Conservation (phyloP, 2,888 invertebrate species). For the Nycteola revayana region DNA sequence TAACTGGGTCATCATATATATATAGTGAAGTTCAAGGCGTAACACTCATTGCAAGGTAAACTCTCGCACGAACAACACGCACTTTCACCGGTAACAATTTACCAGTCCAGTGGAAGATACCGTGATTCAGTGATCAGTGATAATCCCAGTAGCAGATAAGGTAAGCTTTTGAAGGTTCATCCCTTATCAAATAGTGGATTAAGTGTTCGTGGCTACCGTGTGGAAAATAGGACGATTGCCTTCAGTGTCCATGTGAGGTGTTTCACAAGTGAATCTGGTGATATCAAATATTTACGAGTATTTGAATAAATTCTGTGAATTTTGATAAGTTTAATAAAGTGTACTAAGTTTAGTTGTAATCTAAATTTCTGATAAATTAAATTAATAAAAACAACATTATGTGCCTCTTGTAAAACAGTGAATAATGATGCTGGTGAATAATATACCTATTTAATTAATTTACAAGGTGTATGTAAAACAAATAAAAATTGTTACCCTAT, state of each 20-base stretch:
- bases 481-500: no score
- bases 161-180: conserved; percentile 52
- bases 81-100: conserved; percentile 71
- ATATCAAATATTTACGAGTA: conserved; percentile 27
- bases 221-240: conserved; percentile 38
- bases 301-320: not conserved
- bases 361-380: conserved; percentile 20
- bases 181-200: conserved; percentile 37
- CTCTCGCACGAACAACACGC: conserved; percentile 72
- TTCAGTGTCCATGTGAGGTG: conserved; percentile 39
- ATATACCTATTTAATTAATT: no score
- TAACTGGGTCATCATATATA: conserved; percentile 92
- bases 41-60: conserved; percentile 82
- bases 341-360: conserved; percentile 4
- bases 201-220: conserved; percentile 34
- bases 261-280: conserved; percentile 43
- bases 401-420: no score
- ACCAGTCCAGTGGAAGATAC: conserved; percentile 61
- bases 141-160: conserved; percentile 57
- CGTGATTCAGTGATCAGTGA: conserved; percentile 65
- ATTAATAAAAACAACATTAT: no score
- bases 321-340: no score
- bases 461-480: no score
- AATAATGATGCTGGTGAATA: no score
- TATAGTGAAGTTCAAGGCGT: conserved; percentile 92